A percentile compares a stretch with the other conserved stretches of the same genome.
Conservation (phyloP, 1,140 invertebrate species). For the Drosophila pandora region DNA sequence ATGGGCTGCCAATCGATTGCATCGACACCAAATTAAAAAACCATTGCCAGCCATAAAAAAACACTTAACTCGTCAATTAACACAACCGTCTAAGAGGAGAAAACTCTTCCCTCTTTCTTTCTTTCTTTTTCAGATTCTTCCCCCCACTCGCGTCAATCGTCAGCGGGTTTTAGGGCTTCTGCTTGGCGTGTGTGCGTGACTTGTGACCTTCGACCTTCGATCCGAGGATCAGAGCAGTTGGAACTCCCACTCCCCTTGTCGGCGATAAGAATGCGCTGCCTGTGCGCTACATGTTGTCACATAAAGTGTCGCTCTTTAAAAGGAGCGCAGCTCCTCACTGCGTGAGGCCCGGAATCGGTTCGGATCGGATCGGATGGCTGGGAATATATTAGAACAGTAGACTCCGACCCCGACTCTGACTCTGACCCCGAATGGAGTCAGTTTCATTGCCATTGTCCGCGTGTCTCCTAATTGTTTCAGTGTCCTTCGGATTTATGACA, state of each 20-base stretch:
- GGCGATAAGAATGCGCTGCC: slow-evolving; percentile 52
- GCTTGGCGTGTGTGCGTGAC: slow-evolving; percentile 52
- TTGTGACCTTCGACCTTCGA: slow-evolving; percentile 51
- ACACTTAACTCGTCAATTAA: slow-evolving; percentile 83
- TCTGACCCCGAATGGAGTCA: background rate
- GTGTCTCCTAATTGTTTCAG: slow-evolving; percentile 67
- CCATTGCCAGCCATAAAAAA: slow-evolving; percentile 79
- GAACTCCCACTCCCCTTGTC: slow-evolving; percentile 19
- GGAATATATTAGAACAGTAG: slow-evolving; percentile 1
- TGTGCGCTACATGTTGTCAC: slow-evolving; percentile 74
- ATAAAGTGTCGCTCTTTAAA: slow-evolving; percentile 80
- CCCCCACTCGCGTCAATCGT: slow-evolving; percentile 54
- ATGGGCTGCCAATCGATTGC: slow-evolving; percentile 46
- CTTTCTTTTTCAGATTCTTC: too few species aligned
- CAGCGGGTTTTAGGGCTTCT: slow-evolving; percentile 59
- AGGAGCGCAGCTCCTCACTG: slow-evolving; percentile 43
- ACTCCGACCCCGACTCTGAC: background rate
- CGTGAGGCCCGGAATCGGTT: slow-evolving; percentile 57
- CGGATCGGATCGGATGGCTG: slow-evolving; percentile 2
- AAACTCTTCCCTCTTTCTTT: background rate
- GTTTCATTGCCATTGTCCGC: slow-evolving; percentile 56
- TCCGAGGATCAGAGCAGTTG: slow-evolving; percentile 13
- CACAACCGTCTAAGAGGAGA: slow-evolving; percentile 38
- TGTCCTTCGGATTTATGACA: slow-evolving; percentile 77
- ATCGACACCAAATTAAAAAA: slow-evolving; percentile 81